Evolutionary conservation across 2,797 vertebrate species (phyloP).

Genomic region (Tokudaia muenninki): DNA sequence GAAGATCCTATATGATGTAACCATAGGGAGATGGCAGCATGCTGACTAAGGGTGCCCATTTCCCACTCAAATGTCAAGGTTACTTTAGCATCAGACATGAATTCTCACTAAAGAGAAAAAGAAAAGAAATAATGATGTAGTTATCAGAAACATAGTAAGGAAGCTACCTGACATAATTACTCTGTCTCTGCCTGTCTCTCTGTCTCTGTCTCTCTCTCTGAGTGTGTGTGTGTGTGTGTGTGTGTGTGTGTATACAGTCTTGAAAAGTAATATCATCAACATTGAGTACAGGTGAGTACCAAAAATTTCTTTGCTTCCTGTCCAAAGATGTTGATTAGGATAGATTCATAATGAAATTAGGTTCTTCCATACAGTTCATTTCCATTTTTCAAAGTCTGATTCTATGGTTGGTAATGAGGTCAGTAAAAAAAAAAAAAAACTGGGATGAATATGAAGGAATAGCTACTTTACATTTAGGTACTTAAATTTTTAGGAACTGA

Average conservation of each 20-base stretch:
- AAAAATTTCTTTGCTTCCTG: background rate
- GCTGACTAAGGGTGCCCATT: background rate
- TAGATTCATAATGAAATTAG: background rate
- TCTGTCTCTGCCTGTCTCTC: background rate
- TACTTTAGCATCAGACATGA: conserved; percentile 10
- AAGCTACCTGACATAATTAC: conserved; percentile 38
- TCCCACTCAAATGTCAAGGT: background rate
- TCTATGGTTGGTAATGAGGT: background rate
- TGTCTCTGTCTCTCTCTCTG: background rate
- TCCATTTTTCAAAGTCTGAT: background rate
- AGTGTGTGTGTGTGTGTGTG: background rate
- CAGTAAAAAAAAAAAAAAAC: background rate
- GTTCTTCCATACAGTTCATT: background rate
- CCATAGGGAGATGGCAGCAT: background rate
- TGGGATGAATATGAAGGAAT: background rate
- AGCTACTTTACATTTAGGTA: background rate
- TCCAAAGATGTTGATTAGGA: background rate
- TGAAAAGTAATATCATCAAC: conserved; percentile 42
- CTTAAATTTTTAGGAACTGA: background rate
- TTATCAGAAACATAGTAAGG: conserved; percentile 1
- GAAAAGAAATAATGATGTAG: background rate
- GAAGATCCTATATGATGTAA: background rate
- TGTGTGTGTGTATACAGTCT: background rate
- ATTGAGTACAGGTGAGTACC: background rate
- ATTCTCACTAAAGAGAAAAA: conserved; percentile 25